Percentiles rank a stretch among this genome's conserved stretches.
Evolutionary conservation across 2,888 invertebrate species (phyloP).

Genomic region (Xylocampa areola): DNA sequence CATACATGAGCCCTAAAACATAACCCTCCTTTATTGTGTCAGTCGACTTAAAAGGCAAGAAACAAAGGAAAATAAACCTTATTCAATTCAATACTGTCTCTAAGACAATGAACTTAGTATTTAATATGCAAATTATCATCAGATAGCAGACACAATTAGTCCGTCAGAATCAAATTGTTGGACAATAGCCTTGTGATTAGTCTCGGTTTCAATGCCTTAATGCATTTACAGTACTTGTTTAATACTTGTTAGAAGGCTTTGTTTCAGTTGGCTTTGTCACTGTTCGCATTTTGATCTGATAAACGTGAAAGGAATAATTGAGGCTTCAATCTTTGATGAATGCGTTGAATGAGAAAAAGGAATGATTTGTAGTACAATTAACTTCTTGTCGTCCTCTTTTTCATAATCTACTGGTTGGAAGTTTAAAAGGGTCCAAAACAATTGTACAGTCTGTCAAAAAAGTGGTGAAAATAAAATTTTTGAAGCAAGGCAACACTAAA

Average conservation of each 20-base stretch:
- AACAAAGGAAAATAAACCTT: too few species aligned
- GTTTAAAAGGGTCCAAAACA: too few species aligned
- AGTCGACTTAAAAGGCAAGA: too few species aligned
- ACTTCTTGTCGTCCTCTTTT: too few species aligned
- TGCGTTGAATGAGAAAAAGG: neutral
- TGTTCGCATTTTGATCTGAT: slow-evolving; percentile 1
- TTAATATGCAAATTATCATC: slow-evolving; percentile 39
- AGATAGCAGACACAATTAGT: slow-evolving; percentile 38
- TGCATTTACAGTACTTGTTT: slow-evolving; percentile 37
- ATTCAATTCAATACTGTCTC: neutral
- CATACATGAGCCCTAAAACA: neutral
- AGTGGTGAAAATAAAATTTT: too few species aligned
- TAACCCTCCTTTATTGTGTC: too few species aligned
- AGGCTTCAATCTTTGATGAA: neutral
- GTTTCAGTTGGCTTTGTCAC: slow-evolving; percentile 17
- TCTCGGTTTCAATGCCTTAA: slow-evolving; percentile 14
- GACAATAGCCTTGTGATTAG: slow-evolving; percentile 44
- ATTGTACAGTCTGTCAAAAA: too few species aligned
- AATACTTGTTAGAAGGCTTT: slow-evolving; percentile 16
- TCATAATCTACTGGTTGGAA: too few species aligned
- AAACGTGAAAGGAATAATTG: neutral
- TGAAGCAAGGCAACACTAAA: too few species aligned
- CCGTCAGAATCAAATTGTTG: slow-evolving; percentile 11
- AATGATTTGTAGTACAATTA: neutral
- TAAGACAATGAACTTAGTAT: slow-evolving; percentile 24